phyloP scores from a whole-genome alignment of 2,888 invertebrate genomes.

The Nematopogon swammerdamellus region DNA sequence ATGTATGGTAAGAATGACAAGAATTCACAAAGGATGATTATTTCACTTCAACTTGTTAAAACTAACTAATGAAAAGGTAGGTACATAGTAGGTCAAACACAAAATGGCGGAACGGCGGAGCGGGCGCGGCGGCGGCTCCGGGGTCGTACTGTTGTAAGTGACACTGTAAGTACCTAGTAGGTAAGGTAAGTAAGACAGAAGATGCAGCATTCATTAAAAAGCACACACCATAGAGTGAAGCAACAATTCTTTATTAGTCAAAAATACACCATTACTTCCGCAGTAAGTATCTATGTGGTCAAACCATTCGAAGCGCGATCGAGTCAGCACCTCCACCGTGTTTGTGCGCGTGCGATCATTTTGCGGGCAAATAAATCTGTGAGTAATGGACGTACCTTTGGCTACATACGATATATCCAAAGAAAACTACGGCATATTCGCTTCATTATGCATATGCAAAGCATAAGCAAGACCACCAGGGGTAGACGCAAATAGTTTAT shows the following conservation, averaged over 20 bases:
- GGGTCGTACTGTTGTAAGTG: too few species aligned
- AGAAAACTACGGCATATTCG: constrained; percentile 60
- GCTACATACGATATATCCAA: constrained; percentile 59
- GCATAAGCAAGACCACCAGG: constrained; percentile 60
- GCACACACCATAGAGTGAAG: constrained; percentile 1
- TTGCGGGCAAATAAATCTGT: constrained; percentile 15
- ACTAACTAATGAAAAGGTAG: too few species aligned
- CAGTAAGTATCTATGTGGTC: constrained; percentile 5
- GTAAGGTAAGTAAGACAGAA: constrained; percentile 16
- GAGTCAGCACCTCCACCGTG: not conserved
- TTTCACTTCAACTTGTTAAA: too few species aligned
- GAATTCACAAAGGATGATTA: too few species aligned
- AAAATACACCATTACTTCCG: constrained; percentile 44
- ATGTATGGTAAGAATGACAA: constrained; percentile 2
- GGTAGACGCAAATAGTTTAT: constrained; percentile 56
- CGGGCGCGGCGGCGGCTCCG: too few species aligned
- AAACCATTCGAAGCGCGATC: too few species aligned
- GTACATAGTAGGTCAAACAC: too few species aligned
- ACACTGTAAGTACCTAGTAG: too few species aligned
- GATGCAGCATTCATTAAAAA: not conserved
- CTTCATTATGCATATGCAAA: constrained; percentile 61
- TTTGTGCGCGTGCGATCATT: not conserved
- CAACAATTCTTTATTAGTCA: constrained; percentile 28
- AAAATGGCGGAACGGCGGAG: too few species aligned
- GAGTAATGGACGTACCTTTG: constrained; percentile 56